phyloP scores from a whole-genome alignment of 2,113 vertebrate genomes.

The Rallus limicola region DNA sequence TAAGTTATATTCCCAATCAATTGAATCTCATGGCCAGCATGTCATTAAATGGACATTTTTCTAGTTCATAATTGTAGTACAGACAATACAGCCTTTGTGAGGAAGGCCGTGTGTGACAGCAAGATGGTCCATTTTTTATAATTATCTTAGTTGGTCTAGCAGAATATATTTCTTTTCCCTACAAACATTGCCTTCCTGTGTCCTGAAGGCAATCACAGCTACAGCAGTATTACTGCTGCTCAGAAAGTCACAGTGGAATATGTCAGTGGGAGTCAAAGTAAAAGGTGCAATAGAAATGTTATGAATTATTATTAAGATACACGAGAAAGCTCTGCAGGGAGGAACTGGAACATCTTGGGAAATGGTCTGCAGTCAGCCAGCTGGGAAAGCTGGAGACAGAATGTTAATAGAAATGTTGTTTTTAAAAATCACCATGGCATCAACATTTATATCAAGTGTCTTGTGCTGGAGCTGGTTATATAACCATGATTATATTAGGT shows the following conservation, averaged over 20 bases:
- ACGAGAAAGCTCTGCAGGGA: slow-evolving; percentile 45
- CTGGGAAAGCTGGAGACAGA: slow-evolving; percentile 55
- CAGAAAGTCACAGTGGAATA: slow-evolving; percentile 28
- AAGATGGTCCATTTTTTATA: not conserved
- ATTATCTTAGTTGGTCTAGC: slow-evolving; percentile 4
- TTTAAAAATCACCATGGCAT: slow-evolving; percentile 50
- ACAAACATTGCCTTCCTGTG: not conserved
- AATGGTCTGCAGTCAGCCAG: slow-evolving; percentile 40
- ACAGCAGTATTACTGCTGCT: not conserved
- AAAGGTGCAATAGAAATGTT: slow-evolving; percentile 61
- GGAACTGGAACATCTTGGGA: slow-evolving; percentile 46
- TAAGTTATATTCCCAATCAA: not conserved
- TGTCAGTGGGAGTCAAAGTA: slow-evolving; percentile 43
- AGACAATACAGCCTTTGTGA: not conserved
- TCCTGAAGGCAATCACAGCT: slow-evolving; percentile 14
- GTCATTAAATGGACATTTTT: not conserved
- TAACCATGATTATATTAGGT: slow-evolving; percentile 42
- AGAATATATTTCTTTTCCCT: slow-evolving; percentile 8
- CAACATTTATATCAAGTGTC: slow-evolving; percentile 35
- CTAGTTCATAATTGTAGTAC: not conserved
- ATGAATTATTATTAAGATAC: slow-evolving; percentile 62
- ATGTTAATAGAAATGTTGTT: slow-evolving; percentile 65
- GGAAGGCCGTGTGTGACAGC: not conserved
- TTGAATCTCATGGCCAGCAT: not conserved
- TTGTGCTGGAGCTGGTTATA: slow-evolving; percentile 25